These are phyloP conservation scores for Mechanitis mazaeus DNA, from an alignment of 2,888 invertebrate species.

Conservation along the genomic window DNA sequence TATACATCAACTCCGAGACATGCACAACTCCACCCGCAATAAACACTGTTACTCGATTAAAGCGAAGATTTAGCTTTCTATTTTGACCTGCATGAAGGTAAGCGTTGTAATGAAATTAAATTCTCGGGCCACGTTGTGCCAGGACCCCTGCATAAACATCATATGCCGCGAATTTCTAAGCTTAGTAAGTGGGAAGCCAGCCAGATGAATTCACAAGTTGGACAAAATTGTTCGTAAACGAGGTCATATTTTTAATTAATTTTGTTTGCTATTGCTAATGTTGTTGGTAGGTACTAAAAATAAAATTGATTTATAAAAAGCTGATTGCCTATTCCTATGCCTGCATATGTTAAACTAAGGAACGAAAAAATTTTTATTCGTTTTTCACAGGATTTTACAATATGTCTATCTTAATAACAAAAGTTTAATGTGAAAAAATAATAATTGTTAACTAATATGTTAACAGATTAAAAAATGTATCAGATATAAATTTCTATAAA, in stretches of 20 bases:
- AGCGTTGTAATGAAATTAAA: constrained; percentile 34
- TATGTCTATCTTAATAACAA: too few species aligned
- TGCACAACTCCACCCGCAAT: constrained; percentile 8
- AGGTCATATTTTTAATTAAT: constrained; percentile 5
- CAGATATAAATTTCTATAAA: too few species aligned
- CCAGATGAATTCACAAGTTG: constrained; percentile 16
- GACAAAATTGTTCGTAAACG: constrained; percentile 5
- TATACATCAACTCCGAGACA: too few species aligned
- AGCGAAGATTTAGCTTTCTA: constrained; percentile 19
- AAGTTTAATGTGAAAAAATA: too few species aligned
- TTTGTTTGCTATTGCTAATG: constrained; percentile 1
- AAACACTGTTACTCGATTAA: constrained; percentile 21
- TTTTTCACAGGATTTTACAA: too few species aligned
- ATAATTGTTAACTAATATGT: too few species aligned
- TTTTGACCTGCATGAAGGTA: constrained; percentile 23
- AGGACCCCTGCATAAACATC: constrained; percentile 33
- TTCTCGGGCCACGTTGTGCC: constrained; percentile 33
- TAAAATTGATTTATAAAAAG: too few species aligned
- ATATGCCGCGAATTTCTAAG: constrained; percentile 24
- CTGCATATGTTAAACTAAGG: too few species aligned
- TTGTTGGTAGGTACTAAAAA: too few species aligned
- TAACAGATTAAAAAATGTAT: too few species aligned
- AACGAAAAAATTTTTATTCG: too few species aligned
- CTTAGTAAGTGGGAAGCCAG: constrained; percentile 5
- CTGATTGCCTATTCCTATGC: too few species aligned